Conservation (phyloP, 2,888 invertebrate species). For the Amphipoea oculea region DNA sequence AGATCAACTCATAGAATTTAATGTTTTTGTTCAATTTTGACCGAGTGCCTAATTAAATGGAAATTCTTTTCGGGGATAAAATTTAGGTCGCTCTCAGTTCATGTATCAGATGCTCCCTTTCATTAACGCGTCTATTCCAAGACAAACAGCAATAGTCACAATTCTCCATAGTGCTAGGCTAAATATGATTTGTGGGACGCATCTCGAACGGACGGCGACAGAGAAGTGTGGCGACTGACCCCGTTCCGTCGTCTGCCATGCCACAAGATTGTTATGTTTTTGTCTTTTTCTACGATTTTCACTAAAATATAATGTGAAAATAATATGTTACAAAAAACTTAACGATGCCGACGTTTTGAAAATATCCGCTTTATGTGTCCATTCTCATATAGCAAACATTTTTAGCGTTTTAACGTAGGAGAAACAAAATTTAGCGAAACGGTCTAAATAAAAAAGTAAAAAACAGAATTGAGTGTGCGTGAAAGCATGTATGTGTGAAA, state of each 20-base stretch:
- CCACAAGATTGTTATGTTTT: constrained; percentile 68
- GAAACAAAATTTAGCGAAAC: neutral
- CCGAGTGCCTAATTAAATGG: constrained; percentile 51
- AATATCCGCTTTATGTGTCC: constrained; percentile 39
- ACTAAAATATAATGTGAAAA: constrained; percentile 60
- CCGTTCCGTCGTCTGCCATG: constrained; percentile 76
- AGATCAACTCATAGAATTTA: constrained; percentile 25
- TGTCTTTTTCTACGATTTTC: constrained; percentile 64
- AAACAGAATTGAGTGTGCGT: neutral
- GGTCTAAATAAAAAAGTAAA: neutral
- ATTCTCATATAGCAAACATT: constrained; percentile 30
- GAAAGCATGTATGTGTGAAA: neutral
- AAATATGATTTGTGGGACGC: constrained; percentile 88
- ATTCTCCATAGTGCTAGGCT: constrained; percentile 82
- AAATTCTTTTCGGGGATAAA: constrained; percentile 55
- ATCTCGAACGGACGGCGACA: constrained; percentile 79
- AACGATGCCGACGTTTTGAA: constrained; percentile 46
- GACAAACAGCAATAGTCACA: constrained; percentile 83
- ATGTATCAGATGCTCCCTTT: constrained; percentile 79
- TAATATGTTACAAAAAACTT: constrained; percentile 60
- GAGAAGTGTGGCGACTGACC: constrained; percentile 81
- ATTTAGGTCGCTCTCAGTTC: constrained; percentile 76
- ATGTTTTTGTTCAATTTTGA: constrained; percentile 32
- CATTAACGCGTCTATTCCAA: constrained; percentile 83
- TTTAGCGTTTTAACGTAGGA: constrained; percentile 6